Evolutionary conservation across 2,888 invertebrate genomes (phyloP).

Genomic region (Dastarcus helophoroides): DNA sequence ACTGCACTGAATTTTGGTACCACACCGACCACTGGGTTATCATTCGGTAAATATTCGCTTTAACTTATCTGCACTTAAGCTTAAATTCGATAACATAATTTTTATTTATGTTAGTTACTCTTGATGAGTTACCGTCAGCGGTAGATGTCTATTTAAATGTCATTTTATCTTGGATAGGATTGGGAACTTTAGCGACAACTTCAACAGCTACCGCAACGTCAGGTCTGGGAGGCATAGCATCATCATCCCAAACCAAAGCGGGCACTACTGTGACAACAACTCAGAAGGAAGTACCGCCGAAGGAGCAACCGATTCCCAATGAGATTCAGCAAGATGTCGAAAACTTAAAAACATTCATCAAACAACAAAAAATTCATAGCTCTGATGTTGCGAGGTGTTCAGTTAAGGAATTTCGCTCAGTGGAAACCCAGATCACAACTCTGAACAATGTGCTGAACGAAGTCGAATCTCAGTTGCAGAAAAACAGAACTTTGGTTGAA

Average conservation of each 20-base stretch:
- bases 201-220: slow-evolving; percentile 35
- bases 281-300: slow-evolving; percentile 43
- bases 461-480: slow-evolving; percentile 50
- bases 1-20: slow-evolving; percentile 6
- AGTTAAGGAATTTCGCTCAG: slow-evolving; percentile 48
- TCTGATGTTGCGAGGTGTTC: slow-evolving; percentile 65
- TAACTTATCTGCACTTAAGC: too few species aligned
- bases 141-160: too few species aligned
- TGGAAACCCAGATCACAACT: slow-evolving; percentile 50
- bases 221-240: slow-evolving; percentile 60
- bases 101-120: too few species aligned
- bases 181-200: slow-evolving; percentile 14
- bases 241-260: slow-evolving; percentile 34
- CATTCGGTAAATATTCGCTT: too few species aligned
- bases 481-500: slow-evolving; percentile 47
- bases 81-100: too few species aligned
- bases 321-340: slow-evolving; percentile 70
- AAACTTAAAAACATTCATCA: slow-evolving; percentile 70
- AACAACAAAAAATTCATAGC: slow-evolving; percentile 70
- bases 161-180: slow-evolving; percentile 5
- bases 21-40: too few species aligned
- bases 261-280: slow-evolving; percentile 21
- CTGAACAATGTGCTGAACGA: slow-evolving; percentile 48
- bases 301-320: slow-evolving; percentile 59
- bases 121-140: too few species aligned